phyloP scores from a whole-genome alignment of 37 sponge, comb jelly and placozoan genomes.

The Hexactinellida sp. region DNA sequence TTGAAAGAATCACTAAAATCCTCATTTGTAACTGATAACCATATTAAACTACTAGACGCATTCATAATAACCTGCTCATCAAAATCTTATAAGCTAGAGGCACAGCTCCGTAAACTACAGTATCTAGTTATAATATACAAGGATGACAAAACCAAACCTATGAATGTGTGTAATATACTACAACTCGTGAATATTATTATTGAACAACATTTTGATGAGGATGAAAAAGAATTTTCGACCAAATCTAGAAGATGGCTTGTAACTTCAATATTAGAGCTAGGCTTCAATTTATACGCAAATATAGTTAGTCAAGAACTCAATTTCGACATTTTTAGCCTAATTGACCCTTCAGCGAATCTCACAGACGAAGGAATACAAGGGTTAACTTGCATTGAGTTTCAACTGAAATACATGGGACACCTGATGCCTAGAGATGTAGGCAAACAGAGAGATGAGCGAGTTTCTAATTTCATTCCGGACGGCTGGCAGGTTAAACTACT shows the following conservation, averaged over 20 bases:
- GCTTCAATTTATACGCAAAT: not conserved
- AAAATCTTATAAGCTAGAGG: not conserved
- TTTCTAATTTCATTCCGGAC: not conserved
- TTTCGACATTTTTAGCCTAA: not conserved
- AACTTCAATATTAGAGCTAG: not conserved
- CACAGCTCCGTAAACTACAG: not conserved
- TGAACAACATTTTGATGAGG: not conserved
- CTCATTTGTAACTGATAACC: not conserved
- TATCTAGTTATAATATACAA: not conserved
- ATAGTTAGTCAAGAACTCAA: not conserved
- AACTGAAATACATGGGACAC: constrained; percentile 11
- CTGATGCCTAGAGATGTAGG: constrained; percentile 8
- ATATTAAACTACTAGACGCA: not conserved
- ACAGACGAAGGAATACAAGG: constrained; percentile 1
- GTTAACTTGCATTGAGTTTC: constrained; percentile 11
- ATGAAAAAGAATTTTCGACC: not conserved
- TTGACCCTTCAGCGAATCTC: not conserved
- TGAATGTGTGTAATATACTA: not conserved
- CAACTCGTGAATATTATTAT: not conserved
- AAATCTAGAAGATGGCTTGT: not conserved
- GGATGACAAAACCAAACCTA: not conserved
- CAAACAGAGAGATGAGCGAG: not conserved
- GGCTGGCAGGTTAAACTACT: not conserved
- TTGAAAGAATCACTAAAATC: constrained; percentile 11
- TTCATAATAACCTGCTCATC: not conserved